Conservation (phyloP, 2,797 vertebrate genomes). For the Xenopus petersii region DNA sequence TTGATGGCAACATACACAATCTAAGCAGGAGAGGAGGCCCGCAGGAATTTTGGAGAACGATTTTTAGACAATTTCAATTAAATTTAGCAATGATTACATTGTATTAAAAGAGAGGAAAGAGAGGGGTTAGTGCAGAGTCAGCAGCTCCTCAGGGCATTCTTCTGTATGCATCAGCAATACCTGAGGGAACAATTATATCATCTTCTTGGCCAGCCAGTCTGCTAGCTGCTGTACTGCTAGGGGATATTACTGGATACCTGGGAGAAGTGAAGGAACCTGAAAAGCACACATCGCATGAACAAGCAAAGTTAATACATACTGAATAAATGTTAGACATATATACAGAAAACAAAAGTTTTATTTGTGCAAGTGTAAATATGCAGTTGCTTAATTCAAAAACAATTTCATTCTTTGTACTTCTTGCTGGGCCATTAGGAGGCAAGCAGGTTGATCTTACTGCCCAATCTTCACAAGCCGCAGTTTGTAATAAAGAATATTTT, state of each 20-base stretch:
- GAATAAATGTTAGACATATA: neutral
- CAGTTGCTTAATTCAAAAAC: too few species aligned
- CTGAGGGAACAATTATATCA: conserved; percentile 81
- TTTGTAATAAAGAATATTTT: too few species aligned
- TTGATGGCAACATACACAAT: too few species aligned
- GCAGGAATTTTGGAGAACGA: too few species aligned
- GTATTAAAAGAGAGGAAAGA: conserved; percentile 5
- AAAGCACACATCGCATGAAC: conserved; percentile 58
- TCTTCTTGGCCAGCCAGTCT: conserved; percentile 84
- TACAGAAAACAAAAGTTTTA: too few species aligned
- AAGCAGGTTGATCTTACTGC: too few species aligned
- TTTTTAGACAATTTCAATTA: conserved; percentile 29
- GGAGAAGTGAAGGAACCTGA: conserved; percentile 83
- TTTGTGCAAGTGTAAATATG: too few species aligned
- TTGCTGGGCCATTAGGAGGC: too few species aligned
- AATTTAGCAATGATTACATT: conserved; percentile 50
- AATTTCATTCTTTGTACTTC: too few species aligned
- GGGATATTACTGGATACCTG: conserved; percentile 81
- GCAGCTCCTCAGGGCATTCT: conserved; percentile 57
- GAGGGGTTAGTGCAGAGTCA: conserved; percentile 61
- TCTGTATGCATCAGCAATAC: conserved; percentile 67
- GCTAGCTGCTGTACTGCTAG: conserved; percentile 84
- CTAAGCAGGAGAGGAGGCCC: too few species aligned
- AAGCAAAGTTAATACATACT: neutral
- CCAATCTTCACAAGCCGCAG: too few species aligned